Base-by-base conservation (phyloP, 2,113 vertebrate genomes). In the Polypterus senegalus region DNA sequence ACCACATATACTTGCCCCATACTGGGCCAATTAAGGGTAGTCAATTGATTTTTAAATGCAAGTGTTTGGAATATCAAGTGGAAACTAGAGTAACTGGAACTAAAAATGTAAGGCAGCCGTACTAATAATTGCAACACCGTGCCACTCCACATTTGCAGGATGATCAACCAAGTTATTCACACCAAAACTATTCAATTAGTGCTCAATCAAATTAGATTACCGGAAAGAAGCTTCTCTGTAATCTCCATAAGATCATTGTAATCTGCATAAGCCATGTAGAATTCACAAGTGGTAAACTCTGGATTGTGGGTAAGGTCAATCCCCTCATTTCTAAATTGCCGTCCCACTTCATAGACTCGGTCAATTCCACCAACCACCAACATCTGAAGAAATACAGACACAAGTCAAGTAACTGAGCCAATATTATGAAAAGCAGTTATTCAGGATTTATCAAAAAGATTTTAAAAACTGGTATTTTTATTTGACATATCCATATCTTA, bases 261-360 rank as follows among this genome's bases (percentile, higher is more conserved):
- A 76, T 99, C 97, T 0, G 97, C 97, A 47, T 97, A 99, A 4
- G 97, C 97, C 97, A 99, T 98, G 60, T 99, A 99, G 75, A 98
- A 99, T 65, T 99, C 97, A 73, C 95, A 99, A 59, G 97, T 99
- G 63, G 96, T 98, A 76, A 99, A 99, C 75, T 99, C 96, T 6
- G 96, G 96, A 71, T 99, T 99, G 70, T 99, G 96, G 57, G 95
- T 98, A 59, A 99, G 81, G 80, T 99, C 96, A 2, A 99, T 99
- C 64, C 96, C 94, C 79, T 99, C 96, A 6, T 99, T 99, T 69
- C 96, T 86, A 77, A 99, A 99, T 76, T 99, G 96, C 61, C 96
- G 93, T 1, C 95, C 97, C 9, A 99, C 80, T 77, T 99, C 97
- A 71, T 99, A 98, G 3, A 98, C 93, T 60, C 97, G 80, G 81